These are phyloP conservation scores for Brachionus rubens DNA, from an alignment of 1,140 invertebrate genomes.

Conservation along the genomic window DNA sequence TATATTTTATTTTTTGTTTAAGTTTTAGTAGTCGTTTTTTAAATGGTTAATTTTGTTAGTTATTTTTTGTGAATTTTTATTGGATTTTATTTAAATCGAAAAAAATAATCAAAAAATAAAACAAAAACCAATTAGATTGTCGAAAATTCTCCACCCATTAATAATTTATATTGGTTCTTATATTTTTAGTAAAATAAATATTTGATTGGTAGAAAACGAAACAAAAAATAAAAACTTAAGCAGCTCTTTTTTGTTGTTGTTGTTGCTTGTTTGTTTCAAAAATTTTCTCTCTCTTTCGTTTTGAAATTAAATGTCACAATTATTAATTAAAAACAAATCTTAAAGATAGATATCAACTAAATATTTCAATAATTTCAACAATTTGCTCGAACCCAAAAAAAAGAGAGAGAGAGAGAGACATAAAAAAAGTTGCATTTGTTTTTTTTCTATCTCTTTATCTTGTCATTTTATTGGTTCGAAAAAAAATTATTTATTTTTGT, in stretches of 20 bases:
- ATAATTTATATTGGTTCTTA: constrained; percentile 17
- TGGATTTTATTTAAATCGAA: neutral
- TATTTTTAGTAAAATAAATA: constrained; percentile 27
- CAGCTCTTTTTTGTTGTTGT: too few species aligned
- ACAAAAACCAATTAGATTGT: constrained; percentile 28
- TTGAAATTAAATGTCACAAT: too few species aligned
- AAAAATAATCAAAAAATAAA: constrained; percentile 11
- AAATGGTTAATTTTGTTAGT: neutral
- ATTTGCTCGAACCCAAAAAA: neutral
- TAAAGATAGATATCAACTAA: neutral
- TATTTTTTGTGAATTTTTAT: neutral
- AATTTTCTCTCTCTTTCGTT: too few species aligned
- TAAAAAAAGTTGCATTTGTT: too few species aligned
- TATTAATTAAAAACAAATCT: constrained; percentile 31
- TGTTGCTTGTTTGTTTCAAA: too few species aligned
- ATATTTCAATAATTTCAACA: neutral
- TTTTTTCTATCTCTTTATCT: neutral
- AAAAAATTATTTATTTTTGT: too few species aligned
- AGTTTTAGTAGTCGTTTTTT: neutral
- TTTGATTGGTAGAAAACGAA: constrained; percentile 30
- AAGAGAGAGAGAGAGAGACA: neutral
- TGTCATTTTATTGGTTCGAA: too few species aligned
- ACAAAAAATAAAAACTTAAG: neutral
- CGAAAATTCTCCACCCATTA: constrained; percentile 29
- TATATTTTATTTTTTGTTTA: neutral